Evolutionary conservation across 2,113 vertebrate species (phyloP).

Genomic region (Amblyornis subalaris): DNA sequence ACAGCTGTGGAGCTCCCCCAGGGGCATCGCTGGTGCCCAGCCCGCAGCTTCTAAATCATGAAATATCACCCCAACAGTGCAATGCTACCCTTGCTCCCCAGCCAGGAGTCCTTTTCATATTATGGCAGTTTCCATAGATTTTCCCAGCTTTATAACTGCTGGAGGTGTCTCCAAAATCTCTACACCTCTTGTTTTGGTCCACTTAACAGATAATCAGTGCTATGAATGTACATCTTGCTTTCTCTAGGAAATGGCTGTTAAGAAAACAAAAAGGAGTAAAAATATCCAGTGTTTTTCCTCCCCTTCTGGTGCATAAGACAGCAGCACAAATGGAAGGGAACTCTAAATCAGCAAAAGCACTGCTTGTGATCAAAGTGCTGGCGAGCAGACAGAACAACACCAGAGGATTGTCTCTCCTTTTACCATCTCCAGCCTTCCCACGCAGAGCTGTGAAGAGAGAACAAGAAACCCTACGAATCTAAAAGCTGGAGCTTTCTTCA

Average conservation of each 20-base stretch:
- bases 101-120: background rate
- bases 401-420: background rate
- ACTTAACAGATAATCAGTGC: background rate
- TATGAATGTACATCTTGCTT: rapidly evolving
- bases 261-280: background rate
- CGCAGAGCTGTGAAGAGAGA: background rate
- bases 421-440: background rate
- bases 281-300: background rate
- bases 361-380: background rate
- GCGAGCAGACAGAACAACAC: background rate
- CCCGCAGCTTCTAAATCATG: background rate
- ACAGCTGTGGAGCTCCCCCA: rapidly evolving
- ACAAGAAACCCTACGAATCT: background rate
- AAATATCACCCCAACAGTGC: background rate
- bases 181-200: background rate
- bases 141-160: background rate
- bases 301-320: background rate
- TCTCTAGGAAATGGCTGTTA: background rate
- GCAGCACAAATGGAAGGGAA: background rate
- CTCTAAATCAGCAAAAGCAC: background rate
- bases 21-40: background rate
- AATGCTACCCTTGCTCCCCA: background rate
- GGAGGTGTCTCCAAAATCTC: background rate
- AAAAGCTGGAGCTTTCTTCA: background rate
- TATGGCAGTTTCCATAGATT: background rate